phyloP scores from a whole-genome alignment of 1,140 invertebrate species.

The Temnothorax curvispinosus region DNA sequence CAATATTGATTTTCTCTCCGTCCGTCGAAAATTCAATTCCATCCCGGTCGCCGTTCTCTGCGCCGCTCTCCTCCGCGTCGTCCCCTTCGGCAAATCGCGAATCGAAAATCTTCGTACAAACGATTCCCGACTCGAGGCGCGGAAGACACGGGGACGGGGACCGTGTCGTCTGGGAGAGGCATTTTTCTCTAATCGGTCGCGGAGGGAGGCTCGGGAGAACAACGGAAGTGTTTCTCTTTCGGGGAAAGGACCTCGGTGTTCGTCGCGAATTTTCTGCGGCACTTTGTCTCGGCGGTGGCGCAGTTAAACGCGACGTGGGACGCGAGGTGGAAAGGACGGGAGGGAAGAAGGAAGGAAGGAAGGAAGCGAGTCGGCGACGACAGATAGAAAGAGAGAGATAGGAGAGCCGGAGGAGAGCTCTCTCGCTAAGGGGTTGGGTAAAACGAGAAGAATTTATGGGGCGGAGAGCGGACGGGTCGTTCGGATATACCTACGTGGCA shows the following conservation, averaged over 20 bases:
- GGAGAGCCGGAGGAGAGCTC: slow-evolving; percentile 1
- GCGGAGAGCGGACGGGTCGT: slow-evolving; percentile 56
- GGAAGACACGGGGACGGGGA: not conserved
- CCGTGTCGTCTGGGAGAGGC: not conserved
- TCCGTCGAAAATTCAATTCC: slow-evolving; percentile 73
- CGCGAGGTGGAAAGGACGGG: slow-evolving; percentile 7
- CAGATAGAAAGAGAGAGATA: slow-evolving; percentile 43
- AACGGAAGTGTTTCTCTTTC: slow-evolving; percentile 8
- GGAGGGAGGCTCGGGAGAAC: not conserved
- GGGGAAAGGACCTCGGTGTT: not conserved
- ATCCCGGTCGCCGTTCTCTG: not conserved
- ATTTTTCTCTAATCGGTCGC: slow-evolving; percentile 44
- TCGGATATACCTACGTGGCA: slow-evolving; percentile 71
- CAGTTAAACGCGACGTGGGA: slow-evolving; percentile 54
- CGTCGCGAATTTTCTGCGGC: slow-evolving; percentile 25
- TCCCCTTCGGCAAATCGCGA: slow-evolving; percentile 11
- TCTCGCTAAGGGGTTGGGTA: slow-evolving; percentile 34
- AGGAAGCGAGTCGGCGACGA: slow-evolving; percentile 6
- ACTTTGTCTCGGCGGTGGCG: slow-evolving; percentile 54
- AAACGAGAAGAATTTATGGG: slow-evolving; percentile 71
- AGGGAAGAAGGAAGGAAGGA: not conserved
- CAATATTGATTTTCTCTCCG: slow-evolving; percentile 74
- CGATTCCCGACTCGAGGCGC: not conserved
- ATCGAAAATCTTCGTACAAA: slow-evolving; percentile 30
- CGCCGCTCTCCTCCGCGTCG: not conserved